Evolutionary conservation across 2,113 vertebrate genomes (phyloP), one percentile per base, ranked within the genome.

Genomic region (Colistium nudipinnis): DNA sequence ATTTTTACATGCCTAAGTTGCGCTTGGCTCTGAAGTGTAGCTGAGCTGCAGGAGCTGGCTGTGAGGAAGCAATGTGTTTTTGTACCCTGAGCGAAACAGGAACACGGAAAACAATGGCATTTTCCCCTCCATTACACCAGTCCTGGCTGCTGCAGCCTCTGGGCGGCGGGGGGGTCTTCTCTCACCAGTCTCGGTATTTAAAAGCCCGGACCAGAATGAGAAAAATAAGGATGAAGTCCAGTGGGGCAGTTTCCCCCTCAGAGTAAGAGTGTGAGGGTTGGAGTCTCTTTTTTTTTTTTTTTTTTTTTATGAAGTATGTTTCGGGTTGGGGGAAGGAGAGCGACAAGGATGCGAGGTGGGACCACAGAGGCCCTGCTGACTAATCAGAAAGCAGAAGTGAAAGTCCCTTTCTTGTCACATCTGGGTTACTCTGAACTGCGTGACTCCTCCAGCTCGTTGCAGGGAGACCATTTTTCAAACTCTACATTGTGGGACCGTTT

Each of bases 351-450:
- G 82, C 68, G 57, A 68, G 77, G 70, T 61, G 66, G 72, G 67
- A 69, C 78, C 79, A 75, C 55, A 83, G 81, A 88, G 73, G 73
- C 74, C 76, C 75, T 88, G 85, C 89, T 90, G 87, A 90, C 81
- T 88, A 80, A 87, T 87, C 87, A 88, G 75, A 83, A 90, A 74
- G 74, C 76, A 88, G 81, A 91, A 90, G 84, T 75, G 86, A 83
- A 87, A 86, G 81, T 88, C 83, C 28, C 73, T 78, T 85, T 85
- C 73, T 84, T 81, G 84, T 86, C 83, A 90, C 82, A 89, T 89
- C 82, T 90, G 79, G 87, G 87, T 87, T 76, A 81, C 65, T 76
- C 73, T 89, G 86, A 87, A 82, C 80, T 53, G 65, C 39, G 71
- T 73, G 83, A 78, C 83, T 78, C 63, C 47, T 76, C 30, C 48